Percentiles rank a stretch among this genome's conserved stretches.
Evolutionary conservation across 1,140 invertebrate species (phyloP).

Genomic region (Leptopilina clavipes): DNA sequence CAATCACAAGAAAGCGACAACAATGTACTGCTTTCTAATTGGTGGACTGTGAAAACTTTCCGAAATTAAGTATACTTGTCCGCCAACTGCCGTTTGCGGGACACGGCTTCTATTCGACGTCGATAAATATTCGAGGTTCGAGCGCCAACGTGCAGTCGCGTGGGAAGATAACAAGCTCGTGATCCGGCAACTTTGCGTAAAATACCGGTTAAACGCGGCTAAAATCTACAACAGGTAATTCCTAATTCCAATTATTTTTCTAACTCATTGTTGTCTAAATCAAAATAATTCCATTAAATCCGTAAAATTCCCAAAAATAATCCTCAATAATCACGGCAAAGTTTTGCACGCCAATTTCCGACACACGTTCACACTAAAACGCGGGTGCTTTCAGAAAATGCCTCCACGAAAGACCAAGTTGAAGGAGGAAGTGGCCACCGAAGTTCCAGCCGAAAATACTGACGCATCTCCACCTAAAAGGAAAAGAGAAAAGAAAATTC

Average conservation of each 20-base stretch:
- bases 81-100: constrained; percentile 1
- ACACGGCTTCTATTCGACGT: constrained; percentile 26
- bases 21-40: background rate
- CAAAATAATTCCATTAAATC: background rate
- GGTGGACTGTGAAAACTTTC: background rate
- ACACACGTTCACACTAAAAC: background rate
- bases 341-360: background rate
- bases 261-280: background rate
- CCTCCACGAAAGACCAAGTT: constrained; percentile 40
- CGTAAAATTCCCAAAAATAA: background rate
- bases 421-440: constrained; percentile 39
- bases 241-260: background rate
- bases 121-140: constrained; percentile 32
- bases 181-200: constrained; percentile 1
- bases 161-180: constrained; percentile 34
- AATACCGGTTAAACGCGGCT: constrained; percentile 13
- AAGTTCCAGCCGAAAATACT: constrained; percentile 41
- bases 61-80: background rate
- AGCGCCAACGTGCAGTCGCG: constrained; percentile 32
- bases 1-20: background rate
- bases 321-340: background rate
- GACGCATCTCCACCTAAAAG: constrained; percentile 47
- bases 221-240: constrained; percentile 1
- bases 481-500: constrained; percentile 37
- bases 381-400: constrained; percentile 43